Percentiles rank a stretch among this genome's conserved stretches.
Evolutionary conservation across 2,113 vertebrate species (phyloP).

Genomic region (Gallinago jamesoni): DNA sequence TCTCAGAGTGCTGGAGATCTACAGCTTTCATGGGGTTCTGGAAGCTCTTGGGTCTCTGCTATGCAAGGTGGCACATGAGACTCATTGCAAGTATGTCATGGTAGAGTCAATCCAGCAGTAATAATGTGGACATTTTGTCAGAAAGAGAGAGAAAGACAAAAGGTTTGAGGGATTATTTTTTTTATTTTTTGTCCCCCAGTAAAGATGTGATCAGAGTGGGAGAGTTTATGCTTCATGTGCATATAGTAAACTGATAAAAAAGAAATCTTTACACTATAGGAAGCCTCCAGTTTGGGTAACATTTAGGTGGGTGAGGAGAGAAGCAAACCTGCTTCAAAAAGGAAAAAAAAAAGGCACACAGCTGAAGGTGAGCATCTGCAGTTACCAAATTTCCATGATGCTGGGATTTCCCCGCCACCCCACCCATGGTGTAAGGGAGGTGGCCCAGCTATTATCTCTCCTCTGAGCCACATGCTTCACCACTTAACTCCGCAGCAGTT

Average conservation of each 20-base stretch:
- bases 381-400: constrained; percentile 38
- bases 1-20: not conserved
- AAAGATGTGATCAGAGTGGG: not conserved
- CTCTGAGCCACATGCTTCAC: not conserved
- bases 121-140: not conserved
- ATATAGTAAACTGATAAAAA: not conserved
- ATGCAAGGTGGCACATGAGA: fast-evolving
- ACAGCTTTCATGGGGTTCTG: not conserved
- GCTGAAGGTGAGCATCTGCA: constrained; percentile 53
- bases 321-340: not conserved
- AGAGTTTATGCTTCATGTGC: not conserved
- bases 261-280: not conserved
- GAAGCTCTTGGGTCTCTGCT: not conserved
- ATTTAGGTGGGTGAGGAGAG: not conserved
- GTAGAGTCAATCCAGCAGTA: not conserved
- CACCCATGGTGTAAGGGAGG: not conserved
- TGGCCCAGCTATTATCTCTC: not conserved
- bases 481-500: not conserved
- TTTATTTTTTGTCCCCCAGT: not conserved
- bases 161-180: not conserved
- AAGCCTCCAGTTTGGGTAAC: not conserved
- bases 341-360: not conserved
- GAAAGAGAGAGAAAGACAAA: not conserved
- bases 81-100: not conserved
- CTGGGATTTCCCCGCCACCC: constrained; percentile 59